Conservation (phyloP, 1,140 invertebrate genomes). For the Diorhabda elongata region DNA sequence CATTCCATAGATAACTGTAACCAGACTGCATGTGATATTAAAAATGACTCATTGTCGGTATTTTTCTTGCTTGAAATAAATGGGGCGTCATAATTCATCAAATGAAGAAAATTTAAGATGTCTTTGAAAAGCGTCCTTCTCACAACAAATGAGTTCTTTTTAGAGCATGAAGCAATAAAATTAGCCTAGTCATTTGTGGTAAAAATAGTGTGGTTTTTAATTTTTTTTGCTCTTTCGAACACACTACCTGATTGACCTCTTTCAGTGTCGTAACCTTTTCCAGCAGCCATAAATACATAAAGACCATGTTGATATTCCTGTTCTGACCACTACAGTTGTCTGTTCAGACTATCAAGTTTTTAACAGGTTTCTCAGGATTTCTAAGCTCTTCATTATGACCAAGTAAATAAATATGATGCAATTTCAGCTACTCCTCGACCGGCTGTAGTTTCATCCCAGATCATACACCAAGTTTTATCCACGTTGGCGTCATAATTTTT, state of each 20-base stretch:
- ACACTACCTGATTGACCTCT: slow-evolving; percentile 12
- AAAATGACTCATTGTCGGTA: neutral
- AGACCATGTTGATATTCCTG: slow-evolving; percentile 18
- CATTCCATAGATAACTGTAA: neutral
- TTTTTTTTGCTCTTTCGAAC: slow-evolving; percentile 10
- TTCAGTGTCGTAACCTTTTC: neutral
- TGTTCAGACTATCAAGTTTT: slow-evolving; percentile 12
- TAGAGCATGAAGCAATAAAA: slow-evolving; percentile 3
- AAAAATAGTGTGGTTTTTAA: slow-evolving; percentile 6
- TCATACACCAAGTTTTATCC: slow-evolving; percentile 9
- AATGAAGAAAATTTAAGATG: slow-evolving; percentile 5
- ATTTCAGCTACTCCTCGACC: slow-evolving; percentile 5
- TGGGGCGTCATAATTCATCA: neutral
- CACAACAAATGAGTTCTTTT: neutral
- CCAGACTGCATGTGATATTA: slow-evolving; percentile 6
- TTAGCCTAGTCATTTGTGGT: slow-evolving; percentile 9
- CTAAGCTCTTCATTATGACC: neutral
- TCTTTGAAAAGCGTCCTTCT: slow-evolving; percentile 7
- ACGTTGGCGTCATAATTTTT: slow-evolving; percentile 5
- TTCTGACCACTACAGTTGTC: slow-evolving; percentile 18
- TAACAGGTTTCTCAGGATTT: too few relatives aligned
- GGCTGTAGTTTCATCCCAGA: too few relatives aligned
- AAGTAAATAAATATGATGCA: slow-evolving; percentile 6
- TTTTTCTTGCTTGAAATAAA: slow-evolving; percentile 7
- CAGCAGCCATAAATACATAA: slow-evolving; percentile 12